Evolutionary conservation across 1,140 invertebrate genomes (phyloP).

Genomic region (Ephestia elutella): DNA sequence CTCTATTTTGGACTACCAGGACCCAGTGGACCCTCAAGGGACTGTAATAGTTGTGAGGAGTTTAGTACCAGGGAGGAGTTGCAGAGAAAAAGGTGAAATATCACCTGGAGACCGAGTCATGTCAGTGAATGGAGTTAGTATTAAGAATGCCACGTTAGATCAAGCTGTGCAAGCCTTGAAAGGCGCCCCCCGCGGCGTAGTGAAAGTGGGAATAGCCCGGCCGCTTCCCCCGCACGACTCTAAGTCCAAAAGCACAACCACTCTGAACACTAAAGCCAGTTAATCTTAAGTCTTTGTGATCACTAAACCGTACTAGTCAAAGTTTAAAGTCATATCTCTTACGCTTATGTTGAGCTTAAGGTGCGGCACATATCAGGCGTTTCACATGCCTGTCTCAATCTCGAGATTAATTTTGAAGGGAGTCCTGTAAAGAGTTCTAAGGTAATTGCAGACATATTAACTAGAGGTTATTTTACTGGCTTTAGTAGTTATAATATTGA

Average conservation of each 20-base stretch:
- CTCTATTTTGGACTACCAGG: slow-evolving; percentile 95
- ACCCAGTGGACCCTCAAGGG: slow-evolving; percentile 89
- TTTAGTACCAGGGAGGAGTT: slow-evolving; percentile 92
- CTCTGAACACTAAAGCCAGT: slow-evolving; percentile 56
- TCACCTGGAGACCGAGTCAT: slow-evolving; percentile 94
- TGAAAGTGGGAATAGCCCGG: slow-evolving; percentile 81
- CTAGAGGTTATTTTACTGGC: no score
- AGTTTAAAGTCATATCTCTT: slow-evolving; percentile 58
- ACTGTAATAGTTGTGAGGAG: slow-evolving; percentile 96
- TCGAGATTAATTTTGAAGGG: not conserved
- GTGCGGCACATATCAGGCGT: slow-evolving; percentile 23
- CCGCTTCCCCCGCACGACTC: slow-evolving; percentile 59
- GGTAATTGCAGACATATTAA: not conserved
- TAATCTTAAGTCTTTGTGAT: slow-evolving; percentile 55
- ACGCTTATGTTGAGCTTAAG: slow-evolving; percentile 43
- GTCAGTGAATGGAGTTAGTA: slow-evolving; percentile 88
- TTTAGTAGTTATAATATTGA: no score
- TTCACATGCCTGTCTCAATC: not conserved
- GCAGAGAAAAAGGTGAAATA: slow-evolving; percentile 91
- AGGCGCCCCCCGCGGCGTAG: slow-evolving; percentile 87
- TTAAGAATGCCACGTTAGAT: slow-evolving; percentile 92
- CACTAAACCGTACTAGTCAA: slow-evolving; percentile 59
- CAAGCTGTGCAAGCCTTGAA: slow-evolving; percentile 93
- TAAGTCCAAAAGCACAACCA: slow-evolving; percentile 66
- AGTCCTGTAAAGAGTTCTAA: slow-evolving; percentile 8